Evolutionary conservation across 1,140 invertebrate genomes (phyloP).

Genomic region (Sesamia nonagrioides): DNA sequence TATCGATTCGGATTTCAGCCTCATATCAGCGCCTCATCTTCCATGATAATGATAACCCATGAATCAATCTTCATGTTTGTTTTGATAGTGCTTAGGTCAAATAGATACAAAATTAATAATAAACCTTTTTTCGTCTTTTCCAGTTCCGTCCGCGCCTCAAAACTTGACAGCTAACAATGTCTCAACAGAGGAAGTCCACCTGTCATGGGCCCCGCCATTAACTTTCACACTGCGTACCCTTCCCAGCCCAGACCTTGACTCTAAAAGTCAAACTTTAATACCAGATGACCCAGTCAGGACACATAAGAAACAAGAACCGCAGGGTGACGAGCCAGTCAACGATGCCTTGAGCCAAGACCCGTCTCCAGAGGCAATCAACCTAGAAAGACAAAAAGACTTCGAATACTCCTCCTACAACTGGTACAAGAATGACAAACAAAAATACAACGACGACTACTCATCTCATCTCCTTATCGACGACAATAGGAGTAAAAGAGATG

Average conservation of each 20-base stretch:
- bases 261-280: constrained; percentile 43
- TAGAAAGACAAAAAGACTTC: constrained; percentile 65
- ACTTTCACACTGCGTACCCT: constrained; percentile 91
- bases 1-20: background rate
- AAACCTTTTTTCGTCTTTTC: constrained; percentile 50
- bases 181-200: constrained; percentile 92
- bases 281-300: constrained; percentile 42
- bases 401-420: constrained; percentile 67
- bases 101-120: background rate
- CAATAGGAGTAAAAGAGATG: constrained; percentile 69
- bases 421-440: constrained; percentile 72
- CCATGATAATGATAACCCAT: constrained; percentile 3
- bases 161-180: constrained; percentile 93
- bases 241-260: constrained; percentile 67
- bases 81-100: too few species aligned
- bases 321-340: constrained; percentile 70
- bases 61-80: background rate
- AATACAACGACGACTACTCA: constrained; percentile 74
- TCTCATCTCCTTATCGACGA: constrained; percentile 69
- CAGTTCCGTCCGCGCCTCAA: constrained; percentile 94
- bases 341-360: constrained; percentile 57
- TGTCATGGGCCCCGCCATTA: constrained; percentile 93
- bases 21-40: background rate
- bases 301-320: constrained; percentile 60
- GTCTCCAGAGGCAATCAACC: constrained; percentile 48